phyloP scores from a whole-genome alignment of 2,888 invertebrate species.

The Eupeodes latifasciatus region DNA sequence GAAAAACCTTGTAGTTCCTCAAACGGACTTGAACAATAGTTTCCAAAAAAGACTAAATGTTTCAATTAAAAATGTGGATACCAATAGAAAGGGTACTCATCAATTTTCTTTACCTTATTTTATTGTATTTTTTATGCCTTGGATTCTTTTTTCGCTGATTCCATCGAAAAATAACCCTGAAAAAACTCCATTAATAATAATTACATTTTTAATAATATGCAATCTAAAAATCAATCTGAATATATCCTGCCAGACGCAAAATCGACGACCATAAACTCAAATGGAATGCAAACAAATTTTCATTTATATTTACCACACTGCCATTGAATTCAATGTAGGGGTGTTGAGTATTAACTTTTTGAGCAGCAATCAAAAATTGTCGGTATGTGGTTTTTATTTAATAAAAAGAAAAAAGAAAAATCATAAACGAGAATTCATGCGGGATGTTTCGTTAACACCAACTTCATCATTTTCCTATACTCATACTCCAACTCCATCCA shows the following conservation, averaged over 20 bases:
- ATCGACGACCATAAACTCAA: slow-evolving; percentile 12
- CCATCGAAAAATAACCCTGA: slow-evolving; percentile 37
- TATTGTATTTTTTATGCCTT: background rate
- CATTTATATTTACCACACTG: slow-evolving; percentile 50
- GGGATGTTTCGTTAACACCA: too few relatives aligned
- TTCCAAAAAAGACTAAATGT: too few relatives aligned
- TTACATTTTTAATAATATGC: slow-evolving; percentile 70
- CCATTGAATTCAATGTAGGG: slow-evolving; percentile 46
- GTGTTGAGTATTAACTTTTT: background rate
- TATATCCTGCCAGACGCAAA: slow-evolving; percentile 14
- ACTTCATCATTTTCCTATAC: too few relatives aligned
- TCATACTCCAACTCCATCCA: too few relatives aligned
- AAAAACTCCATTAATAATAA: slow-evolving; percentile 69
- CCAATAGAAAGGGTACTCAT: slow-evolving; percentile 58
- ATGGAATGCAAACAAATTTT: slow-evolving; percentile 42
- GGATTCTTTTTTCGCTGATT: background rate
- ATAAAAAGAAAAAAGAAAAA: background rate
- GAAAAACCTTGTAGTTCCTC: too few relatives aligned
- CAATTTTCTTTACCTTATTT: slow-evolving; percentile 25
- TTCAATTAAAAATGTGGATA: background rate
- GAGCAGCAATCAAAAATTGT: too few relatives aligned
- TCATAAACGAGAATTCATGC: too few relatives aligned
- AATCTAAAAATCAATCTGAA: slow-evolving; percentile 66
- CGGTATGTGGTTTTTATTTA: too few relatives aligned
- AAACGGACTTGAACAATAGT: too few relatives aligned